These are phyloP conservation scores for Cardiocondyla obscurior DNA, from an alignment of 1,140 invertebrate species.

Conservation along the genomic window DNA sequence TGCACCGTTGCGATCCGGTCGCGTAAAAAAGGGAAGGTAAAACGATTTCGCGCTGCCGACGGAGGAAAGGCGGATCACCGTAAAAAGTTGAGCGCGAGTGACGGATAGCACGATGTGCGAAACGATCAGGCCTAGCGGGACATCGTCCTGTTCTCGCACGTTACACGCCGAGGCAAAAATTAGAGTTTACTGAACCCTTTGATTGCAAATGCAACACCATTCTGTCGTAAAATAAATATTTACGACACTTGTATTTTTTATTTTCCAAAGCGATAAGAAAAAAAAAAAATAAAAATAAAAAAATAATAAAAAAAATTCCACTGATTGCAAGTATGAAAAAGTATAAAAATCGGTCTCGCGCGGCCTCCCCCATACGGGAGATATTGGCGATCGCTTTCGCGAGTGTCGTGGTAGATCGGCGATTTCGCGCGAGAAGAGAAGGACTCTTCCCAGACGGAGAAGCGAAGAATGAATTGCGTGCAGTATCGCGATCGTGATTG, in stretches of 20 bases:
- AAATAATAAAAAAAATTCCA: no score
- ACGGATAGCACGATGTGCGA: conserved; percentile 20
- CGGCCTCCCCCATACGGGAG: neutral
- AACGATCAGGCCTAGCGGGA: conserved; percentile 17
- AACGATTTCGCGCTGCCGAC: neutral
- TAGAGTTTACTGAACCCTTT: neutral
- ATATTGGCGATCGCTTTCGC: conserved; percentile 21
- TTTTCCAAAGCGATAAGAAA: neutral
- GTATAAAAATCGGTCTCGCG: neutral
- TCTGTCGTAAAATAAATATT: neutral
- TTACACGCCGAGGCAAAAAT: neutral
- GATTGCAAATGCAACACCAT: neutral
- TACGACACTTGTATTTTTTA: neutral
- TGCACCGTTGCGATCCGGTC: conserved; percentile 5
- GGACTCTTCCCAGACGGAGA: neutral
- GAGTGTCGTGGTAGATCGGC: conserved; percentile 9
- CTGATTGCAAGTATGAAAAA: no score
- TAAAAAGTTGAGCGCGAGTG: conserved; percentile 35
- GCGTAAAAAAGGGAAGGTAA: conserved; percentile 7
- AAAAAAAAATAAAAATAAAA: neutral
- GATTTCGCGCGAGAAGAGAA: conserved; percentile 17
- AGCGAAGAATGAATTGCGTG: conserved; percentile 50
- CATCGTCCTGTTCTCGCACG: neutral
- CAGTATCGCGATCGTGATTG: conserved; percentile 30
- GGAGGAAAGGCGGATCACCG: neutral